Base-by-base conservation (phyloP, 92 coral and sea anemone genomes). In the Phenganax marumi region DNA sequence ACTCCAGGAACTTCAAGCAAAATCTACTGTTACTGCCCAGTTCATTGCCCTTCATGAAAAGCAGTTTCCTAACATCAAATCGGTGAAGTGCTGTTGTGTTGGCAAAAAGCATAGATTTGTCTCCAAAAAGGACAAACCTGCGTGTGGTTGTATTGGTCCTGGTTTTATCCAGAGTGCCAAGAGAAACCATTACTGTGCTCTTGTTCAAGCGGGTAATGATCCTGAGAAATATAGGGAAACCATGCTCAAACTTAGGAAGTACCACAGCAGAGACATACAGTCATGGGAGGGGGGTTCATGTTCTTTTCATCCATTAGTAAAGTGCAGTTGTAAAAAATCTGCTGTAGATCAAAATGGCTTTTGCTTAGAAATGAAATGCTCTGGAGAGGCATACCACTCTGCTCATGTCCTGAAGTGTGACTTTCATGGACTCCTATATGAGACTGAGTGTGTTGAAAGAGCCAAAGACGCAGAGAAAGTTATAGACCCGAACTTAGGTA, bases 261-360 rank as follows among this genome's bases (percentile, higher is more conserved):
- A 87, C 86, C 90, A 89, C 79, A 49, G 86, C 86, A 71, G 84
- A 66, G 90, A 83, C 80, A 84, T 78, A 39, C 92, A 86, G 68
- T 63, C 63, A n/a, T 89, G 92, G 90, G 87, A 83, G 68, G 80
- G 81, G 13, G 88, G 65, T 17, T 60, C 18, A 13, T 84, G 90
- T 78, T 50, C 46, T 0, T 88, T 72, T 52, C 88, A 88, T 60
- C 88, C 90, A 0, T 56, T 63, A 43, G 13, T 78, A 14, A 81
- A 82, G 22, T 82, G 92, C 65, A 66, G 33, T 56, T 86, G 88
- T 81, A 74, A 79, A 69, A 58, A 76, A 13, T 81, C 85, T 78
- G 71, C 70, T 3, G 77, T 18, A 12, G 90, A 86, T 73, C 79
- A 61, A 23, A n/a, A 84, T 72, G 91, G 91, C 50, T 80, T 88